A percentile compares a stretch with the other conserved stretches of the same genome.
Conservation (phyloP, 2,113 vertebrate species). For the Cinclus mexicanus region DNA sequence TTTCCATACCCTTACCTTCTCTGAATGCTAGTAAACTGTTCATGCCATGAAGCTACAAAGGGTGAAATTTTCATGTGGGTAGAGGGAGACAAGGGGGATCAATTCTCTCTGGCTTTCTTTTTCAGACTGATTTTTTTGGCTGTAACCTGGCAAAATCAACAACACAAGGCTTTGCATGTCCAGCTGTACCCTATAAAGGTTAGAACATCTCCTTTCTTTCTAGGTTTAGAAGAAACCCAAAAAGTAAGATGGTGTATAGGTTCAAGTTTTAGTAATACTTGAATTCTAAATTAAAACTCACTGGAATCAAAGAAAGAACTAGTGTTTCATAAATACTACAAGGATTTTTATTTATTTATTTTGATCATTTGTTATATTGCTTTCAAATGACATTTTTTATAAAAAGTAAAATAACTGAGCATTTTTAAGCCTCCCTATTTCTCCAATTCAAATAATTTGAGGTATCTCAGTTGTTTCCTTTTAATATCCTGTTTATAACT, state of each 20-base stretch:
- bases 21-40: neutral
- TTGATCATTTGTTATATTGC: neutral
- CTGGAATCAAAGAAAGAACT: neutral
- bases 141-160: neutral
- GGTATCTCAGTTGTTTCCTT: neutral
- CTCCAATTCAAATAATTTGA: neutral
- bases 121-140: neutral
- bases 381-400: neutral
- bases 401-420: neutral
- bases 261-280: neutral
- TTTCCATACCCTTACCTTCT: neutral
- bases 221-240: neutral
- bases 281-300: neutral
- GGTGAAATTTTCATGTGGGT: neutral
- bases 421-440: neutral
- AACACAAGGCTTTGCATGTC: neutral
- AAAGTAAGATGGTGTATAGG: neutral
- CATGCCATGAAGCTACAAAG: rapidly evolving
- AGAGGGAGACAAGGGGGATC: neutral
- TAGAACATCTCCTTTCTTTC: neutral
- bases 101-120: neutral
- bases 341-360: neutral
- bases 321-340: neutral
- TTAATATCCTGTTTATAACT: neutral
- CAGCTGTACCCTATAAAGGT: neutral